Evolutionary conservation across 2,797 vertebrate genomes (phyloP).

Genomic region (Steatocranus sp.): DNA sequence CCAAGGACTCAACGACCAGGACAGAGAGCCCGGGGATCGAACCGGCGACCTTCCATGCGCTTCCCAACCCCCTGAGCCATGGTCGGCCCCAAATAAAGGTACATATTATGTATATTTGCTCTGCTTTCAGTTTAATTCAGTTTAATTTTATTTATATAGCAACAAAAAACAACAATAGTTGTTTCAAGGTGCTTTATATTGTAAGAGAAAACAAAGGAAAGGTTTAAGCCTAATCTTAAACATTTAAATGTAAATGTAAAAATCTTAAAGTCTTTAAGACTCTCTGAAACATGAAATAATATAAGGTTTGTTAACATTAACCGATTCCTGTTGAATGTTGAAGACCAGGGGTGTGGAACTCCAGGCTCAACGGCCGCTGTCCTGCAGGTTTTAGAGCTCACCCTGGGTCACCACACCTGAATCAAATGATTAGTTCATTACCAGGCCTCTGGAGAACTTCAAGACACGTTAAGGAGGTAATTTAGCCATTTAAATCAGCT

Average conservation of each 20-base stretch:
- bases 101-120: background rate
- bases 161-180: background rate
- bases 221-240: background rate
- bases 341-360: background rate
- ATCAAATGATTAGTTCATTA: background rate
- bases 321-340: background rate
- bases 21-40: too few species aligned
- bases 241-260: background rate
- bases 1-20: too few species aligned
- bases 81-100: too few species aligned
- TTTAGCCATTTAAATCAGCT: background rate
- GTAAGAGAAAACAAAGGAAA: background rate
- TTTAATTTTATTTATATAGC: background rate
- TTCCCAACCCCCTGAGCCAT: too few species aligned
- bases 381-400: background rate
- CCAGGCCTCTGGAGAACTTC: background rate
- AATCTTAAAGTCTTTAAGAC: background rate
- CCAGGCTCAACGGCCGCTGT: background rate
- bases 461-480: background rate
- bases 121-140: background rate
- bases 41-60: too few species aligned
- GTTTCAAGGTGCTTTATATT: background rate
- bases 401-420: background rate
- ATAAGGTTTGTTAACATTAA: background rate
- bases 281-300: background rate